Evolutionary conservation across 1,140 invertebrate species (phyloP), one percentile per base, ranked within the genome.

Genomic region (Drosophila asahinai): DNA sequence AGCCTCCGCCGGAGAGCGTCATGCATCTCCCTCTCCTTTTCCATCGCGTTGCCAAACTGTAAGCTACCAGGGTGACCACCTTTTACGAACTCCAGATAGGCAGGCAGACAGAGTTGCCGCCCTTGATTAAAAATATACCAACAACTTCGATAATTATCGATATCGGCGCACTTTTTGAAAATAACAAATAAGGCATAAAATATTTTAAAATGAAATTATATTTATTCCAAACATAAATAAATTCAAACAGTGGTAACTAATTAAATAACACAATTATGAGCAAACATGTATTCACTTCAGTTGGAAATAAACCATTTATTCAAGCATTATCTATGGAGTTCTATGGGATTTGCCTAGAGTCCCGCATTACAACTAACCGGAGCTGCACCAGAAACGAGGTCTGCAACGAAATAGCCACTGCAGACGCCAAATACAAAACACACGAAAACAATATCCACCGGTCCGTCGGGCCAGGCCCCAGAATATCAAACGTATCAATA

Each of bases 21-120:
- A 33, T 68, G 67, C 17, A 47, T 65, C 57, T 81, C 58, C 17
- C 25, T 52, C 51, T 82, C 83, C 63, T 81, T 86, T 5, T 86
- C 82, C 82, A 83, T 83, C 51, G 33, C 33, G 33, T 11, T 36
- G 11, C 33, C 33, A 36, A 11, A 33, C 33, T 33, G 33, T 33
- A 33, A 33, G 0, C 9, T 33, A 11, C 33, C 33, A 33, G 33
- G 33, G 33, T 33, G 33, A 3, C 9, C 33, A 33, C 8, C 33
- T 30, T 30, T 6, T 30, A 30, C 27, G 27, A 30, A 30, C 27
- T 33, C 33, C 33, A 33, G n/a, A n/a, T n/a, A n/a, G 9, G 8
- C 33, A 33, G 33, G 9, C 33, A 11, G 33, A 12, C 33, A 36
- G 33, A 36, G 33, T 33, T 33, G 33, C 33, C 33, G 33, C 8